phyloP scores from a whole-genome alignment of 2,797 vertebrate species.

The Hyperoplus lanceolatus region DNA sequence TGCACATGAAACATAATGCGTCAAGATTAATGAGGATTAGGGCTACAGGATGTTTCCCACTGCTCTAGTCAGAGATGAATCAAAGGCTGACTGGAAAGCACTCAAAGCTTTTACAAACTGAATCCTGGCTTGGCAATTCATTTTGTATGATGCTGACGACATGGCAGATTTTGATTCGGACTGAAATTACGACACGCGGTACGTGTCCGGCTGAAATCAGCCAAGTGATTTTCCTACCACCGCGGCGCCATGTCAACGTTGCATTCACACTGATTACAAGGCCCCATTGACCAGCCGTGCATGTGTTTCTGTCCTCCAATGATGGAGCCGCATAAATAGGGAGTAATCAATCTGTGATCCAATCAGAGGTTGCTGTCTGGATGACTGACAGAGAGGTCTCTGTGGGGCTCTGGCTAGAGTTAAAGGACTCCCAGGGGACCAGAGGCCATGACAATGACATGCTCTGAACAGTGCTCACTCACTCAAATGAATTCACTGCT shows the following conservation, averaged over 20 bases:
- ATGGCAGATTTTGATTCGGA: slow-evolving; percentile 48
- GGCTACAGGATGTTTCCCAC: slow-evolving; percentile 40
- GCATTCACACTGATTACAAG: slow-evolving; percentile 88
- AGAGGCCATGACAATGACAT: slow-evolving; percentile 66
- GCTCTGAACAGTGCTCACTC: slow-evolving; percentile 46
- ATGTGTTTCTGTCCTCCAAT: slow-evolving; percentile 72
- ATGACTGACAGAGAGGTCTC: slow-evolving; percentile 86
- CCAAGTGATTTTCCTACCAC: slow-evolving; percentile 64
- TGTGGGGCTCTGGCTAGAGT: slow-evolving; percentile 83
- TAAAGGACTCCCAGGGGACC: slow-evolving; percentile 80
- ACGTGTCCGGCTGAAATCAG: slow-evolving; percentile 51
- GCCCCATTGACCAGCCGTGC: slow-evolving; percentile 85
- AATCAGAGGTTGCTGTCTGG: slow-evolving; percentile 82
- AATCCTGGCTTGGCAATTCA: slow-evolving; percentile 56
- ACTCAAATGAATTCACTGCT: slow-evolving; percentile 32
- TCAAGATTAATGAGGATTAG: slow-evolving; percentile 72
- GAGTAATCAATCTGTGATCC: slow-evolving; percentile 90
- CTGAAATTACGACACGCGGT: slow-evolving; percentile 34
- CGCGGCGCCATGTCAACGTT: slow-evolving; percentile 77
- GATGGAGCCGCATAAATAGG: slow-evolving; percentile 81
- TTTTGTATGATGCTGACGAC: slow-evolving; percentile 34
- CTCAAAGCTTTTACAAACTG: slow-evolving; percentile 51
- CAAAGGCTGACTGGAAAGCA: slow-evolving; percentile 59
- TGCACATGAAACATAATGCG: slow-evolving; percentile 45
- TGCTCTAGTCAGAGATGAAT: slow-evolving; percentile 52